Percentiles rank a stretch among this genome's conserved stretches.
Conservation (phyloP, 2,113 vertebrate species). For the Cottus gobio region DNA sequence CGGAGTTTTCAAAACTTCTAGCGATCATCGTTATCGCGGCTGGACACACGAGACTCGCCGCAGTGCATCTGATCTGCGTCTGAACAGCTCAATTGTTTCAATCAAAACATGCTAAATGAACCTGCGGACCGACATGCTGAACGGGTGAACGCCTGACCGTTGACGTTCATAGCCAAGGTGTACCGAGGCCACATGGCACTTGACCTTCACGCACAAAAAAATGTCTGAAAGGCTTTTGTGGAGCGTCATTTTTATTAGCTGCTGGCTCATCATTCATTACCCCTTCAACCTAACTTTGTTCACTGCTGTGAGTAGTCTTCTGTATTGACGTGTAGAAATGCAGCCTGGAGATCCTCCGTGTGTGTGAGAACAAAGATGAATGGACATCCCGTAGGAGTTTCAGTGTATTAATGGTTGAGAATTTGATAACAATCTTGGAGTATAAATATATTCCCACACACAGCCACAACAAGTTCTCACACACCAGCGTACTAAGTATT, state of each 20-base stretch:
- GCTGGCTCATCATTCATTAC: background rate
- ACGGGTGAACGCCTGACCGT: too few relatives aligned
- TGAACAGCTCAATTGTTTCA: too few relatives aligned
- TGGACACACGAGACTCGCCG: too few relatives aligned
- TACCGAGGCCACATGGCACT: background rate
- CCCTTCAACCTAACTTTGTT: background rate
- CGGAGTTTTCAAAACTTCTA: too few relatives aligned
- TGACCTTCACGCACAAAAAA: too few relatives aligned
- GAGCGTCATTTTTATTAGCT: background rate
- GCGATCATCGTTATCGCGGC: too few relatives aligned
- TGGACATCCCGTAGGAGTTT: background rate
- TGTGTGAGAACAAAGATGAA: background rate
- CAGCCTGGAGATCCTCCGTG: background rate
- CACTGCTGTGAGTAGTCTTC: background rate
- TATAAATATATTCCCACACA: slow-evolving; percentile 6
- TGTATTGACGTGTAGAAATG: background rate
- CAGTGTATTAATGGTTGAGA: slow-evolving; percentile 1
- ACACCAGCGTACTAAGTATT: too few relatives aligned
- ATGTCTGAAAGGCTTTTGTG: background rate
- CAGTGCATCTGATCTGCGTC: too few relatives aligned
- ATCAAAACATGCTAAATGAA: background rate
- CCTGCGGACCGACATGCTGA: too few relatives aligned
- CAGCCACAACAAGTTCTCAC: background rate
- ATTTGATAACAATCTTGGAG: background rate
- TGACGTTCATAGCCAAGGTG: background rate